These are phyloP conservation scores for Eristalinus sepulchralis DNA, from an alignment of 2,888 invertebrate species.

Conservation along the genomic window DNA sequence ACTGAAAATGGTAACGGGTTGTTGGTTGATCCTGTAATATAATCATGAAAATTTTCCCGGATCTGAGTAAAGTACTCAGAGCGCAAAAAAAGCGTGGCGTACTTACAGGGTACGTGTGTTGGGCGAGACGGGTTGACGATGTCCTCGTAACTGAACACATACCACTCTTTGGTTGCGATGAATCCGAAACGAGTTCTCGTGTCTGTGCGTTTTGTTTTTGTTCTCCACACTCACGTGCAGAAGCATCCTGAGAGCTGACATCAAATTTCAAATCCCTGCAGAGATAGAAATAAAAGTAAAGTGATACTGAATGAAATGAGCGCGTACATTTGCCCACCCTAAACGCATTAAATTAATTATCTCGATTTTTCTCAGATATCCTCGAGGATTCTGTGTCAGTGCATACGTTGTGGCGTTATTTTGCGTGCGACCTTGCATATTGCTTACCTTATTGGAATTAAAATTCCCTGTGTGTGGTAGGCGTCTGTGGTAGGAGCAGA, in stretches of 20 bases:
- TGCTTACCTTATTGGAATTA: neutral
- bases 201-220: neutral
- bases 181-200: conserved; percentile 20
- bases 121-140: conserved; percentile 15
- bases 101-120: conserved; percentile 23
- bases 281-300: conserved; percentile 24
- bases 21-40: conserved; percentile 28
- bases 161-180: conserved; percentile 11
- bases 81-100: conserved; percentile 7
- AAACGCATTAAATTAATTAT: conserved; percentile 42
- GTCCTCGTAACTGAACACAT: conserved; percentile 14
- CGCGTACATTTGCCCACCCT: conserved; percentile 29
- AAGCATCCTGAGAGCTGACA: conserved; percentile 19
- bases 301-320: conserved; percentile 42
- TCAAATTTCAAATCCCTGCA: conserved; percentile 33
- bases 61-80: conserved; percentile 36
- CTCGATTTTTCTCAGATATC: conserved; percentile 27
- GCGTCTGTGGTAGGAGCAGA: neutral
- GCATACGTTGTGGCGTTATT: neutral
- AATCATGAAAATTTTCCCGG: conserved; percentile 35
- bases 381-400: neutral
- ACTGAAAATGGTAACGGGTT: neutral
- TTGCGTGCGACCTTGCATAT: neutral
- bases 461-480: neutral
- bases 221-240: neutral